These are phyloP conservation scores for Erebia aethiops DNA, from an alignment of 2,888 invertebrate species.

Conservation along the genomic window DNA sequence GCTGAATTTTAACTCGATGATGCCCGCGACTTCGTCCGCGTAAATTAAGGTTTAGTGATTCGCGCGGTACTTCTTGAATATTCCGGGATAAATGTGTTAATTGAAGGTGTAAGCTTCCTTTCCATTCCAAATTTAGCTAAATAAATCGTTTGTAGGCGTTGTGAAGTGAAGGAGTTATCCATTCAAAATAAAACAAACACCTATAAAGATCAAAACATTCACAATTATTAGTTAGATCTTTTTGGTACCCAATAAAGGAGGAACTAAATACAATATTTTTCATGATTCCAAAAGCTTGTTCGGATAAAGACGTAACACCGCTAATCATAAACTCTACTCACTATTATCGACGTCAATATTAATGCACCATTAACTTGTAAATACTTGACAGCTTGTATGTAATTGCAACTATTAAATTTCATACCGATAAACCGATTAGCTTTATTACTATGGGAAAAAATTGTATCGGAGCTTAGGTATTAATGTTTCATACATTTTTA, in stretches of 20 bases:
- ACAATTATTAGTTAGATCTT: not conserved
- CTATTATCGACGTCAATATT: constrained; percentile 34
- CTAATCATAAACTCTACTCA: not conserved
- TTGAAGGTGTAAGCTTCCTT: too few species aligned
- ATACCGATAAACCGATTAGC: constrained; percentile 36
- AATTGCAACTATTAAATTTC: constrained; percentile 36
- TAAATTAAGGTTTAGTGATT: too few species aligned
- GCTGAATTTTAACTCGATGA: too few species aligned
- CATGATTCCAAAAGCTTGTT: not conserved
- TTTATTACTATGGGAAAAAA: constrained; percentile 24
- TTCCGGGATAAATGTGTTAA: too few species aligned
- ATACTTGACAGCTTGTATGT: constrained; percentile 33
- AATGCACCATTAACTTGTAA: constrained; percentile 23
- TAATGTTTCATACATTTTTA: constrained; percentile 24
- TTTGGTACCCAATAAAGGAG: too few species aligned
- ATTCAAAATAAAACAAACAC: too few species aligned
- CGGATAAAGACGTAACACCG: not conserved
- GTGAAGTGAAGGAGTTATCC: too few species aligned
- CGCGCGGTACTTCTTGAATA: too few species aligned
- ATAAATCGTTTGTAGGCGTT: too few species aligned
- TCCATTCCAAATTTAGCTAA: too few species aligned
- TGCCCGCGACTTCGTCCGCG: too few species aligned
- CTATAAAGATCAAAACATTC: not conserved
- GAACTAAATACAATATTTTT: constrained; percentile 4
- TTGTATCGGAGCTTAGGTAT: constrained; percentile 19